A percentile compares a stretch with the other conserved stretches of the same genome.
Evolutionary conservation across 1,140 invertebrate species (phyloP).

Genomic region (Drosophila navojoa): DNA sequence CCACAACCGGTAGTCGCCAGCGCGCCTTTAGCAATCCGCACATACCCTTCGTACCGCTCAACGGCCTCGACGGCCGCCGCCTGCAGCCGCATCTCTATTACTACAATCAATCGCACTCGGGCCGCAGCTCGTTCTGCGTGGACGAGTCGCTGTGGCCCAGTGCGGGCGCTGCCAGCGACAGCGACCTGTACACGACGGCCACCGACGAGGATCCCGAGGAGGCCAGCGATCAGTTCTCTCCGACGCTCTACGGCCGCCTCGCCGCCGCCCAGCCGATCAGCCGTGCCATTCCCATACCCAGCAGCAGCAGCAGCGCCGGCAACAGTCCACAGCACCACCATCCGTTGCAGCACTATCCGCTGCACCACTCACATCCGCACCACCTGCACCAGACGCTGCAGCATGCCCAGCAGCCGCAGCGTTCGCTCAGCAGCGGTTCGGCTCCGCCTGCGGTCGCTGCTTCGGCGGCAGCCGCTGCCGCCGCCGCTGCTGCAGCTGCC

Average conservation of each 20-base stretch:
- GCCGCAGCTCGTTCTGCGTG: conserved; percentile 72
- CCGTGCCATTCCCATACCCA: conserved; percentile 72
- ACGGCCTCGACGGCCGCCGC: conserved; percentile 35
- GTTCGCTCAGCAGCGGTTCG: conserved; percentile 34
- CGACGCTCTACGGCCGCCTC: conserved; percentile 58
- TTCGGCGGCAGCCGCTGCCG: conserved; percentile 14
- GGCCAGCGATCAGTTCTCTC: conserved; percentile 77
- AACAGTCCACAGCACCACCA: conserved; percentile 54
- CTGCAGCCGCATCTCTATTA: conserved; percentile 70
- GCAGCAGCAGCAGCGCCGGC: conserved; percentile 63
- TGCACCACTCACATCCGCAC: conserved; percentile 24
- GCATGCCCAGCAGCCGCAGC: not conserved
- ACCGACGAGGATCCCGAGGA: conserved; percentile 68
- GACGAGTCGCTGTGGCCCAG: conserved; percentile 72
- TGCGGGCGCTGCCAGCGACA: conserved; percentile 46
- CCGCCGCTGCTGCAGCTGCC: conserved; percentile 11
- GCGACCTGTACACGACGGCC: conserved; percentile 56
- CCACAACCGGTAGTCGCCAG: conserved; percentile 52
- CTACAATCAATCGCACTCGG: conserved; percentile 67
- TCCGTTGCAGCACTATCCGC: conserved; percentile 2
- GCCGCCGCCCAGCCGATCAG: conserved; percentile 13
- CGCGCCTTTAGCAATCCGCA: conserved; percentile 78
- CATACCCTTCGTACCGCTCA: conserved; percentile 46
- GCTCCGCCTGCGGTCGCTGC: conserved; percentile 10
- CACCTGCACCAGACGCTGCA: conserved; percentile 14